Evolutionary conservation across 2,113 vertebrate species (phyloP).

Genomic region (Columba livia): DNA sequence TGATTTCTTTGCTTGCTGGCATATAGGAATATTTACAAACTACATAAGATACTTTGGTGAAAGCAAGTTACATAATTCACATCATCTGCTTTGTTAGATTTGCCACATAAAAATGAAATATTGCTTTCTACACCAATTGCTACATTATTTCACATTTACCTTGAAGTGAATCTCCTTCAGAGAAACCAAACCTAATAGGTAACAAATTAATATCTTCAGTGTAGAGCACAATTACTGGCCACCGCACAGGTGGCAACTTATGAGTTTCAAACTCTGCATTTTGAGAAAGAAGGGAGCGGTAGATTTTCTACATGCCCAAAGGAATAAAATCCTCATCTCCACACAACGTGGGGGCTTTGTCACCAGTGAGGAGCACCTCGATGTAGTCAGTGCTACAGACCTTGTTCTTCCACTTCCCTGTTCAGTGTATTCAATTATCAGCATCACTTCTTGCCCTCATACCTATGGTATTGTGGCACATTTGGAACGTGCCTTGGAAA

Average conservation of each 20-base stretch:
- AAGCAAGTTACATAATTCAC: constrained; percentile 7
- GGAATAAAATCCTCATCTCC: not conserved
- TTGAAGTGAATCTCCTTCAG: not conserved
- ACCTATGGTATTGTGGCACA: fast-evolving
- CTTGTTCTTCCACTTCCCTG: not conserved
- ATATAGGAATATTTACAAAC: constrained; percentile 47
- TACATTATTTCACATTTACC: not conserved
- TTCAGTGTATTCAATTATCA: not conserved
- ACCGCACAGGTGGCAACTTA: not conserved
- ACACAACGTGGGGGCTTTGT: not conserved
- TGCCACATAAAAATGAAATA: not conserved
- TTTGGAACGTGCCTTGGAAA: not conserved
- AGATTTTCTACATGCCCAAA: not conserved
- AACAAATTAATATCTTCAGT: not conserved
- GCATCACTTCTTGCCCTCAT: not conserved
- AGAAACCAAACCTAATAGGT: not conserved
- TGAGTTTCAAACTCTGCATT: not conserved
- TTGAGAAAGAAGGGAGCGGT: not conserved
- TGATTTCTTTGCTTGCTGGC: not conserved
- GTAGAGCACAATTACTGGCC: not conserved
- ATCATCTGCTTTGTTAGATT: constrained; percentile 5
- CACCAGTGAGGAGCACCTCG: not conserved
- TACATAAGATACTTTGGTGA: not conserved
- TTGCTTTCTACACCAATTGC: not conserved
- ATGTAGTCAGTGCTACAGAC: not conserved